Percentiles rank a stretch among this genome's conserved stretches.
These are phyloP conservation scores for Linurgus olivaceus DNA, from an alignment of 2,797 vertebrate genomes.

Conservation along the genomic window DNA sequence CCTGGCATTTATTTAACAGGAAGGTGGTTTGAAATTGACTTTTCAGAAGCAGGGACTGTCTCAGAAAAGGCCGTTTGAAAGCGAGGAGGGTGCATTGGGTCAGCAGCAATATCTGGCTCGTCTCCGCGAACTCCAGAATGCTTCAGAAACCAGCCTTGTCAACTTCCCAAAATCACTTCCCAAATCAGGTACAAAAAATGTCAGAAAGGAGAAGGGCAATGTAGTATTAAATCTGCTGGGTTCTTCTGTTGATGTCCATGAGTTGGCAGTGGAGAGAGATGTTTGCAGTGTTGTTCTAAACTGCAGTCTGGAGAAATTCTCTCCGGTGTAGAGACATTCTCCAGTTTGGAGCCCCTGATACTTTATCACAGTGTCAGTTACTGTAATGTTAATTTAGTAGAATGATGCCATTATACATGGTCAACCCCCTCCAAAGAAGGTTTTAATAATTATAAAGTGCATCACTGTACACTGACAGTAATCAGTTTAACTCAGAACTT, in stretches of 20 bases:
- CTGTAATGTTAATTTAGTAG: neutral
- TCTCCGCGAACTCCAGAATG: slow-evolving; percentile 91
- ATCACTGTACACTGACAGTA: neutral
- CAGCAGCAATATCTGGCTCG: slow-evolving; percentile 95
- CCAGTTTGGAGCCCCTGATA: neutral
- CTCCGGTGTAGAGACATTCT: neutral
- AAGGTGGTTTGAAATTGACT: slow-evolving; percentile 96
- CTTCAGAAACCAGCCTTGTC: slow-evolving; percentile 89
- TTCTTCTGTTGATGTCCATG: neutral
- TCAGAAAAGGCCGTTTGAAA: slow-evolving; percentile 90
- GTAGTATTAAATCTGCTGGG: neutral
- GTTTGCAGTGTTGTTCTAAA: neutral
- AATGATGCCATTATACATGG: neutral
- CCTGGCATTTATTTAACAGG: slow-evolving; percentile 82
- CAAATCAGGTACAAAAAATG: slow-evolving; percentile 78
- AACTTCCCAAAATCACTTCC: slow-evolving; percentile 87
- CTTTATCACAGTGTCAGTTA: neutral
- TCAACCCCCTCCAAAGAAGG: neutral
- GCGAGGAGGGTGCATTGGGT: slow-evolving; percentile 85
- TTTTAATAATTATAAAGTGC: neutral
- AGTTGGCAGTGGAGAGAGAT: neutral
- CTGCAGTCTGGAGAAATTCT: neutral
- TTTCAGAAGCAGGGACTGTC: slow-evolving; percentile 97
- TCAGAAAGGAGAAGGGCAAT: neutral
- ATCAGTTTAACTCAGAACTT: neutral